A percentile compares a stretch with the other conserved stretches of the same genome.
These are phyloP conservation scores for Laticauda colubrina DNA, from an alignment of 2,113 vertebrate species.

Conservation along the genomic window DNA sequence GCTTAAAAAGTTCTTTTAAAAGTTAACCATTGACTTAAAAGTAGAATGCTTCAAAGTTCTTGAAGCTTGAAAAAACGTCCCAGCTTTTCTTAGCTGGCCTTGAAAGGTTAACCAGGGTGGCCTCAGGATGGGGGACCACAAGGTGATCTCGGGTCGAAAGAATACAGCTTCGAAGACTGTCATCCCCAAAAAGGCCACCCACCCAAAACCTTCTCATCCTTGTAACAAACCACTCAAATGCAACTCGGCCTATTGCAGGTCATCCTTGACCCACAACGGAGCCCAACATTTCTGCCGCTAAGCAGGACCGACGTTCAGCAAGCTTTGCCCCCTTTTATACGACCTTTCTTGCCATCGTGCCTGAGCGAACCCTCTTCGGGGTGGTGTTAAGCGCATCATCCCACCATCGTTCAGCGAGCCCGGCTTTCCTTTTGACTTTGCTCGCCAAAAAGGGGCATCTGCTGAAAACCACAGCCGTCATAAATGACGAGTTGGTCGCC, in stretches of 20 bases:
- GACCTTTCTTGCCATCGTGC: no score
- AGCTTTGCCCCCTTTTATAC: neutral
- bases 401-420: no score
- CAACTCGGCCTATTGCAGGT: neutral
- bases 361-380: no score
- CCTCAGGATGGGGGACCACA: neutral
- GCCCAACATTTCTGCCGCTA: no score
- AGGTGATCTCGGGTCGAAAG: neutral
- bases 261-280: neutral
- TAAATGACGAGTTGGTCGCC: neutral
- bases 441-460: no score
- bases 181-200: neutral
- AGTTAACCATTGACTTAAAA: no score
- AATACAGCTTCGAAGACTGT: neutral
- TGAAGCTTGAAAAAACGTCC: neutral
- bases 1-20: neutral
- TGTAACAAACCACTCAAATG: neutral
- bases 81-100: neutral
- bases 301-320: neutral
- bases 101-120: neutral
- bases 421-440: no score
- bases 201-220: neutral
- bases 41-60: no score
- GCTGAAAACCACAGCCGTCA: neutral
- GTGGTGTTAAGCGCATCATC: no score